phyloP scores from a whole-genome alignment of 2,797 vertebrate genomes.

The Pygocentrus nattereri region DNA sequence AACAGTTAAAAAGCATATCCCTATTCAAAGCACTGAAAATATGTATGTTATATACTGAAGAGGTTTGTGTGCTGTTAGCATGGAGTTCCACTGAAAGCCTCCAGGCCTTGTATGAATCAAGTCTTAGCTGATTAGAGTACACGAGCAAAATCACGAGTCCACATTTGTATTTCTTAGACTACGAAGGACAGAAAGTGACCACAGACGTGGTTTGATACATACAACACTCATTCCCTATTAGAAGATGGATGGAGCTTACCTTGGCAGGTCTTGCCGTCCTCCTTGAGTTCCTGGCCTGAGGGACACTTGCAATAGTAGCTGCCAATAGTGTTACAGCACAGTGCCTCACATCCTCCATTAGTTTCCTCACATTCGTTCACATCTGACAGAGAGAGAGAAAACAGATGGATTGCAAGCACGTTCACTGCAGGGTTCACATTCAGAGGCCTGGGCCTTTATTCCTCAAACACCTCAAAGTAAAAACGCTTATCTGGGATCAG shows the following conservation, averaged over 20 bases:
- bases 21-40: no score
- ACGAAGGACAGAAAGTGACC: not conserved
- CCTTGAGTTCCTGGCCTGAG: slow-evolving; percentile 75
- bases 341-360: slow-evolving; percentile 81
- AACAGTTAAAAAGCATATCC: no score
- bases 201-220: not conserved
- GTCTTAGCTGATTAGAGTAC: not conserved
- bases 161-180: not conserved
- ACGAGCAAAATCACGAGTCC: not conserved
- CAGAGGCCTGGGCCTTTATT: not conserved
- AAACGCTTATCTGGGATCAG: not conserved
- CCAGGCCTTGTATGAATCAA: not conserved
- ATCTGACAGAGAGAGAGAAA: slow-evolving; percentile 69
- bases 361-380: slow-evolving; percentile 83
- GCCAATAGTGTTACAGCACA: slow-evolving; percentile 87
- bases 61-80: no score
- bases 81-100: not conserved
- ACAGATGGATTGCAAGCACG: not conserved
- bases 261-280: slow-evolving; percentile 80
- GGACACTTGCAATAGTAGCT: slow-evolving; percentile 88
- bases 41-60: no score
- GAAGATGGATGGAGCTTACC: slow-evolving; percentile 69
- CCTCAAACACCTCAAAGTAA: no score
- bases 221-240: not conserved
- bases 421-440: not conserved